A percentile compares a stretch with the other conserved stretches of the same genome.
Evolutionary conservation across 64 coral and sea anemone species (phyloP).

Genomic region (Montipora cactus): DNA sequence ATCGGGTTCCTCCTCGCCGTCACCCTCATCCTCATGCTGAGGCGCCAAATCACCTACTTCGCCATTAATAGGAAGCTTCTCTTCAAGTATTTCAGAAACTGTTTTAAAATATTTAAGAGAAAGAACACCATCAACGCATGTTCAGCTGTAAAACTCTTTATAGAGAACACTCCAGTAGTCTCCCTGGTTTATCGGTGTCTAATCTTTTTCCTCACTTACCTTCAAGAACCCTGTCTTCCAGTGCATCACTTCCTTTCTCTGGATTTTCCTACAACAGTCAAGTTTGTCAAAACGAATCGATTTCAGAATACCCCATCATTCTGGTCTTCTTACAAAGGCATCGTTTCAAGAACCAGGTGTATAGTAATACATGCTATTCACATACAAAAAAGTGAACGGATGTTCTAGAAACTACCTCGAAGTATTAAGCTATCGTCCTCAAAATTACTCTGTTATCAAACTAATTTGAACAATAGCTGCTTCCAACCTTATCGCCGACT

Average conservation of each 20-base stretch:
- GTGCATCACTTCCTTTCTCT: background rate
- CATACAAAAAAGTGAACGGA: too few species aligned
- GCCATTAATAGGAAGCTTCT: background rate
- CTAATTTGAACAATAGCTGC: background rate
- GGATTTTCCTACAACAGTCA: constrained; percentile 7
- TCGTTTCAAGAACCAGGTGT: too few species aligned
- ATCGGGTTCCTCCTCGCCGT: background rate
- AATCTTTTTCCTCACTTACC: background rate
- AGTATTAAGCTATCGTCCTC: too few species aligned
- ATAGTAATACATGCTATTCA: too few species aligned
- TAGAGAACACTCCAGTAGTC: too few species aligned
- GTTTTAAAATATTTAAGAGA: background rate
- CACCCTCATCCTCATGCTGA: background rate
- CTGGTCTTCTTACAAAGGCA: background rate
- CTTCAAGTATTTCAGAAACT: background rate
- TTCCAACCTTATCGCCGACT: constrained; percentile 9
- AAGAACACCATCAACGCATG: background rate
- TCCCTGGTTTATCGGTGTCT: too few species aligned
- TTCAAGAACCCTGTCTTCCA: background rate
- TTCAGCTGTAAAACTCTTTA: background rate
- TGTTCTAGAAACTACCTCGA: too few species aligned
- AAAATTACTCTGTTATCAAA: too few species aligned
- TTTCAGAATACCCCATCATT: background rate
- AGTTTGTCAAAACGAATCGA: background rate
- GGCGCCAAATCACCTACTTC: background rate